A percentile compares a stretch with the other conserved stretches of the same genome.
These are phyloP conservation scores for Spodoptera litura DNA, from an alignment of 1,140 invertebrate genomes.

Conservation along the genomic window DNA sequence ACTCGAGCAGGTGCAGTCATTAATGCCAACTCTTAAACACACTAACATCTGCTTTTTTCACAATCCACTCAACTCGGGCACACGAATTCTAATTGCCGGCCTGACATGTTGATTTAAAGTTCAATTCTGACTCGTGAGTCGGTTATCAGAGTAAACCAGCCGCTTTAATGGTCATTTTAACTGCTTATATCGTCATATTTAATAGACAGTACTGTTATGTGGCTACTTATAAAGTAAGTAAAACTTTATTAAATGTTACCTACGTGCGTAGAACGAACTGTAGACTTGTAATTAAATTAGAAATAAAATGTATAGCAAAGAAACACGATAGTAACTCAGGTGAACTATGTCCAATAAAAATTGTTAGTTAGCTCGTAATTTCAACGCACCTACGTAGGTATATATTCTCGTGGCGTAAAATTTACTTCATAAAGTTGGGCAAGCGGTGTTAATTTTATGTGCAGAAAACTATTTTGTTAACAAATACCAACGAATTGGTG, in stretches of 20 bases:
- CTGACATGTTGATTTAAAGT: constrained; percentile 62
- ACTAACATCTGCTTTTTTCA: constrained; percentile 82
- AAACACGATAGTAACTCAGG: not conserved
- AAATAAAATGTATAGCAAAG: constrained; percentile 8
- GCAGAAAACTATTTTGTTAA: constrained; percentile 28
- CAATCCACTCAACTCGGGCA: constrained; percentile 66
- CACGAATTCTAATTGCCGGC: constrained; percentile 76
- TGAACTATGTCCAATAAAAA: constrained; percentile 28
- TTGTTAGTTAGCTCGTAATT: constrained; percentile 15
- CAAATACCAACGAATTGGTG: constrained; percentile 8
- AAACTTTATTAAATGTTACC: constrained; percentile 17
- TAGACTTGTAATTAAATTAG: constrained; percentile 16
- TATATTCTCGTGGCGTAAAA: constrained; percentile 1
- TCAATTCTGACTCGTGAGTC: constrained; percentile 58
- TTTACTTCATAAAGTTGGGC: constrained; percentile 26
- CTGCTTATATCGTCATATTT: constrained; percentile 53
- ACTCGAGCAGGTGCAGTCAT: constrained; percentile 75
- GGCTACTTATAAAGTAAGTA: constrained; percentile 19
- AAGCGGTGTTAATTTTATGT: constrained; percentile 28
- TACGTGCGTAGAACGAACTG: constrained; percentile 15
- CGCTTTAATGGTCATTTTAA: constrained; percentile 65
- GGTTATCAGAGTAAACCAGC: constrained; percentile 55
- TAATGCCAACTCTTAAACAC: constrained; percentile 74
- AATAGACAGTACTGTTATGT: constrained; percentile 38
- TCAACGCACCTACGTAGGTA: constrained; percentile 13